Conservation (phyloP, 2,113 vertebrate genomes). For the Cynopterus brachyotis region DNA sequence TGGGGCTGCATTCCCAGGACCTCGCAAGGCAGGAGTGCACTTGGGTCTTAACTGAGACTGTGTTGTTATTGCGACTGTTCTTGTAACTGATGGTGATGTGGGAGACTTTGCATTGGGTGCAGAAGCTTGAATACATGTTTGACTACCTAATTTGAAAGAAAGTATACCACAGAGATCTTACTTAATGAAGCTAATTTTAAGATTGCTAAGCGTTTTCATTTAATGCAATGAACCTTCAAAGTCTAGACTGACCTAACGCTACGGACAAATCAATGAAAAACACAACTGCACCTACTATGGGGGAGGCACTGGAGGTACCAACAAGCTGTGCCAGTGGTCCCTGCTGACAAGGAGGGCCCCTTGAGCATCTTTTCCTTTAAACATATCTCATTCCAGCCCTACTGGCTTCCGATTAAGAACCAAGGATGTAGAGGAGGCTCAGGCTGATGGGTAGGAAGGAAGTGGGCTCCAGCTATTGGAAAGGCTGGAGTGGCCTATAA, state of each 20-base stretch:
- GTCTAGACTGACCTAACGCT: not conserved
- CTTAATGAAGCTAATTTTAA: not conserved
- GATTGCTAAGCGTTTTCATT: not conserved
- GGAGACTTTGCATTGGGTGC: not conserved
- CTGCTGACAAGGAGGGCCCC: not conserved
- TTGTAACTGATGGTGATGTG: not conserved
- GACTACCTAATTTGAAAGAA: not conserved
- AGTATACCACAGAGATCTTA: not conserved
- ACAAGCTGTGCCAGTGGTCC: not conserved
- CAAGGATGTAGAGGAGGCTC: not conserved
- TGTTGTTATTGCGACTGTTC: not conserved
- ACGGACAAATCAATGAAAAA: not conserved
- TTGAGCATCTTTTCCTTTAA: not conserved
- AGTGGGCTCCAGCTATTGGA: not conserved
- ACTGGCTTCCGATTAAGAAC: not conserved
- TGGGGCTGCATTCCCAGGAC: fast-evolving
- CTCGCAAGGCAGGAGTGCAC: not conserved
- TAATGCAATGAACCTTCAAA: not conserved
- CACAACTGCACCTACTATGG: not conserved
- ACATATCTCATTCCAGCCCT: too few relatives aligned
- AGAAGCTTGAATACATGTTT: not conserved
- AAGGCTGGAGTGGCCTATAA: not conserved
- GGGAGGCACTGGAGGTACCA: not conserved
- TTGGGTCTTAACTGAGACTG: not conserved
- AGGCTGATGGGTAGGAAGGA: not conserved